Evolutionary conservation across 2,797 vertebrate species (phyloP).

Genomic region (Mus caroli): DNA sequence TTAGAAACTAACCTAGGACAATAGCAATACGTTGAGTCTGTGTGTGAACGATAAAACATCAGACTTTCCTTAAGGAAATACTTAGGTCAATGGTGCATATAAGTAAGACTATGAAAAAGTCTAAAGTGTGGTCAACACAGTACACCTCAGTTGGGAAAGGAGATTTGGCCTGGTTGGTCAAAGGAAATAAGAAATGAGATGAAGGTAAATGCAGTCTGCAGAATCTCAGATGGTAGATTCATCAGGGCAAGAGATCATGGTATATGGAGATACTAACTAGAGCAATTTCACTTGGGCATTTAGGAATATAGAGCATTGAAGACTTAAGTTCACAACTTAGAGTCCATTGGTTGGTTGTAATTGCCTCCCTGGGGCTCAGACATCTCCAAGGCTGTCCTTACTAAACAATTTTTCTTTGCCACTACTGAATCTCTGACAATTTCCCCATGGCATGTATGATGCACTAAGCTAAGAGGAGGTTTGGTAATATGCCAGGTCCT

Average conservation of each 20-base stretch:
- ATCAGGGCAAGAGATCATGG: not conserved
- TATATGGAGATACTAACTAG: not conserved
- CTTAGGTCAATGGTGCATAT: not conserved
- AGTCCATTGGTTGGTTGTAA: not conserved
- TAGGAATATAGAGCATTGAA: not conserved
- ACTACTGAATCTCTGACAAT: not conserved
- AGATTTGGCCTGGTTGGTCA: not conserved
- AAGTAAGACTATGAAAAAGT: not conserved
- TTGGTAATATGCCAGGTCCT: not conserved
- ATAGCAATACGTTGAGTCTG: too few relatives aligned
- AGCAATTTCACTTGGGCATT: not conserved
- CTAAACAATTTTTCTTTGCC: not conserved
- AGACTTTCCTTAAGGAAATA: not conserved
- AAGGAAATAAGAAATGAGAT: not conserved
- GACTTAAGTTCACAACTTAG: not conserved
- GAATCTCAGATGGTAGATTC: not conserved
- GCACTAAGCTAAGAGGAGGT: not conserved
- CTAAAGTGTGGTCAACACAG: not conserved
- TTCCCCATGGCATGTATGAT: not conserved
- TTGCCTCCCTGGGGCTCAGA: not conserved
- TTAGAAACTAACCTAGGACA: not conserved
- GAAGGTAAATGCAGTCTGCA: too few relatives aligned
- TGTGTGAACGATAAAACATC: not conserved
- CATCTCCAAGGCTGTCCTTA: conserved; percentile 6
- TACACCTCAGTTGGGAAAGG: too few relatives aligned